Evolutionary conservation across 2,888 invertebrate species (phyloP).

Genomic region (Sesia apiformis): DNA sequence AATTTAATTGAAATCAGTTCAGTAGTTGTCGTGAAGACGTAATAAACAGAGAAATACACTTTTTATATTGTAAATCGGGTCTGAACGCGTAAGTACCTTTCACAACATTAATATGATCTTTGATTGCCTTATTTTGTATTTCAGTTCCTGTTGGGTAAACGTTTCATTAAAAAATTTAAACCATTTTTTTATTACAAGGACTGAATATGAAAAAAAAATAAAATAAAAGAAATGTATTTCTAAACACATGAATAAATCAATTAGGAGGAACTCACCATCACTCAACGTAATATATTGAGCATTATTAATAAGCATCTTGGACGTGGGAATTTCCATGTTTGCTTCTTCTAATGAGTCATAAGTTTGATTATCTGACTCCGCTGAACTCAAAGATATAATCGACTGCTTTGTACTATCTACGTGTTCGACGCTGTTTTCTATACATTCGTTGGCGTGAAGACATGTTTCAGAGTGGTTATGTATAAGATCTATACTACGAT

Average conservation of each 20-base stretch:
- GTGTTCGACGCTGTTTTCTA: constrained; percentile 41
- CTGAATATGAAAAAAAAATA: no score
- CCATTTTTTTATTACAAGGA: no score
- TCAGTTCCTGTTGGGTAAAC: no score
- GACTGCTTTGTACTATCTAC: constrained; percentile 32
- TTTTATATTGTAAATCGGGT: no score
- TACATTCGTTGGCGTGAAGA: constrained; percentile 46
- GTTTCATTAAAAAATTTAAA: no score
- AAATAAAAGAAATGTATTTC: not conserved
- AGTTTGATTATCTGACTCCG: no score
- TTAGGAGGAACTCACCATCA: constrained; percentile 12
- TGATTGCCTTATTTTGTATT: no score
- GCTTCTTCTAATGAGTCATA: not conserved
- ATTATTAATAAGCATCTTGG: constrained; percentile 23
- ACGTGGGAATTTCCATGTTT: constrained; percentile 16
- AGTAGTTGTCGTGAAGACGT: no score
- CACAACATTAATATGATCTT: no score
- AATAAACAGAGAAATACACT: no score
- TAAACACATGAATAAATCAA: constrained; percentile 11
- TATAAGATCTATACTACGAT: constrained; percentile 35
- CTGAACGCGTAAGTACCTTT: no score
- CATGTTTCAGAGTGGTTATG: constrained; percentile 66
- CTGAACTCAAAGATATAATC: constrained; percentile 30
- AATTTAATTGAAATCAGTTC: no score
- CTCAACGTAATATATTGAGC: constrained; percentile 17